phyloP scores from a whole-genome alignment of 2,113 vertebrate genomes.

The Sigmodon hispidus region DNA sequence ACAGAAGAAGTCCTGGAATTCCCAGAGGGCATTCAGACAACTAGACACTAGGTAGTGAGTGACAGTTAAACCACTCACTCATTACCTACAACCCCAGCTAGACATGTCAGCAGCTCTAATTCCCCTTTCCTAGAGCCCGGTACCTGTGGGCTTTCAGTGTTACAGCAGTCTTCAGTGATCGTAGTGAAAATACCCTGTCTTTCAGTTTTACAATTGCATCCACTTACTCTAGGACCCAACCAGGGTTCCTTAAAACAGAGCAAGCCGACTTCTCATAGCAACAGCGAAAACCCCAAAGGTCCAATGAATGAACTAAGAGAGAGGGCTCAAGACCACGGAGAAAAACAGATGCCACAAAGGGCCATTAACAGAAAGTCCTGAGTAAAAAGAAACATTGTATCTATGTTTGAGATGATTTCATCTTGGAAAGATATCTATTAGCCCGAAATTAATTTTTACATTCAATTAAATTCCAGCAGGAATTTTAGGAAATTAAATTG shows the following conservation, averaged over 20 bases:
- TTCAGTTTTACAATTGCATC: neutral
- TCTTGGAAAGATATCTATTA: conserved; percentile 57
- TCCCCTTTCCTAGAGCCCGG: neutral
- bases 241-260: neutral
- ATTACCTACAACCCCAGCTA: neutral
- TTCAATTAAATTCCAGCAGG: conserved; percentile 56
- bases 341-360: neutral
- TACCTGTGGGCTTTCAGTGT: neutral
- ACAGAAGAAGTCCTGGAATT: neutral
- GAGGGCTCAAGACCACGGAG: conserved; percentile 25
- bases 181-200: neutral
- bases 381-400: conserved; percentile 49
- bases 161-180: neutral
- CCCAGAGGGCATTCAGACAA: neutral
- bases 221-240: neutral
- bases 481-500: conserved; percentile 57
- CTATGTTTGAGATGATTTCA: conserved; percentile 55
- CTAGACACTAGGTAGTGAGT: neutral
- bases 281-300: neutral
- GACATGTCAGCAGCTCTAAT: neutral
- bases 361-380: neutral
- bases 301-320: neutral
- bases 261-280: neutral
- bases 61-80: neutral
- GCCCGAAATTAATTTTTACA: conserved; percentile 48